A percentile compares a stretch with the other conserved stretches of the same genome.
Evolutionary conservation across 2,888 invertebrate species (phyloP).

Genomic region (Quadroppia sp.): DNA sequence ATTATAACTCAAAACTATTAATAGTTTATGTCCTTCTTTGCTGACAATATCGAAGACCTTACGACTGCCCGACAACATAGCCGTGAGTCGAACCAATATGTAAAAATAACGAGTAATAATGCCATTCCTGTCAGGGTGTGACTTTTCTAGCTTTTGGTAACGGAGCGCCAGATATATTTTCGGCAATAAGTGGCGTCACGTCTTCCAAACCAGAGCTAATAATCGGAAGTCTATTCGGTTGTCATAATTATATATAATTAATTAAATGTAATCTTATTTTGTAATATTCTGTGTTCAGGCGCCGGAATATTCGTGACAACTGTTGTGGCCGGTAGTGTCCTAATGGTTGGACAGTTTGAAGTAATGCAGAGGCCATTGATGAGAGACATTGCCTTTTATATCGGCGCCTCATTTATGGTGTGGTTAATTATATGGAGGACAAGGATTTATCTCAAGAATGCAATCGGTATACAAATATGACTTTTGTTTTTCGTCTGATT

Average conservation of each 20-base stretch:
- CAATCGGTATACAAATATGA: constrained; percentile 52
- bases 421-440: constrained; percentile 56
- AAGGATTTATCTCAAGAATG: constrained; percentile 56
- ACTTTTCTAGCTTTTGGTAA: constrained; percentile 69
- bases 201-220: constrained; percentile 52
- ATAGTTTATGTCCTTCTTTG: constrained; percentile 60
- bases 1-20: not conserved
- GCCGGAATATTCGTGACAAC: constrained; percentile 62
- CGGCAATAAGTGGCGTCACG: constrained; percentile 59
- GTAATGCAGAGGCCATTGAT: constrained; percentile 57
- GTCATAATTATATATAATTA: constrained; percentile 23
- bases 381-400: constrained; percentile 58
- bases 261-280: not conserved
- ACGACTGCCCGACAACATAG: constrained; percentile 58
- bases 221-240: constrained; percentile 54
- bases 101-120: not conserved
- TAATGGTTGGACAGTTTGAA: constrained; percentile 59
- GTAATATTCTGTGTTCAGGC: constrained; percentile 53
- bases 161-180: constrained; percentile 66
- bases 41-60: constrained; percentile 56
- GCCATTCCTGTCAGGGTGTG: too few species aligned
- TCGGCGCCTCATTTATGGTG: constrained; percentile 57
- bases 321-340: constrained; percentile 60
- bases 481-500: too few species aligned
- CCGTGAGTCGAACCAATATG: constrained; percentile 49